Evolutionary conservation across 2,888 invertebrate genomes (phyloP).

Genomic region (Harpalus rufipes): DNA sequence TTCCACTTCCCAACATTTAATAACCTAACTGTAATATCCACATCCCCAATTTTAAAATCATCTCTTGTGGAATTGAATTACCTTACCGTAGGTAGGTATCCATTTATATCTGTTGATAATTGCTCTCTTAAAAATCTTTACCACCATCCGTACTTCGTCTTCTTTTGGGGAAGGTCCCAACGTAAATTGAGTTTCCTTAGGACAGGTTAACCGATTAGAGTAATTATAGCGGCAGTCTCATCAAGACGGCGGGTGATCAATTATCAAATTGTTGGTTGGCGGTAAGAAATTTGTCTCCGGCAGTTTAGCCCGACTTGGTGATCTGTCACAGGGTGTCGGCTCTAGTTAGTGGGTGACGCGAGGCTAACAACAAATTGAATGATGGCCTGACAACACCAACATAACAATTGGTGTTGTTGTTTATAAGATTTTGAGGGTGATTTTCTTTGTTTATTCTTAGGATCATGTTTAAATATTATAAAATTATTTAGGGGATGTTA

Average conservation of each 20-base stretch:
- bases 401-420: too few relatives aligned
- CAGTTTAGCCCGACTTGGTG: slow-evolving; percentile 46
- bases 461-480: too few relatives aligned
- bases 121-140: not conserved
- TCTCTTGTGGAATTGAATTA: not conserved
- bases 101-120: too few relatives aligned
- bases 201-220: slow-evolving; percentile 63
- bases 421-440: too few relatives aligned
- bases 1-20: not conserved
- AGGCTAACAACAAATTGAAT: not conserved
- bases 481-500: too few relatives aligned
- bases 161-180: not conserved
- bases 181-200: not conserved
- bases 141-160: not conserved
- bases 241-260: slow-evolving; percentile 58
- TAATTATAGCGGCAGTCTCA: slow-evolving; percentile 62
- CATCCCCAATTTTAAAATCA: not conserved
- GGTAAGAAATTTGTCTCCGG: slow-evolving; percentile 25
- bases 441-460: too few relatives aligned
- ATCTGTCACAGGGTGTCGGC: slow-evolving; percentile 16
- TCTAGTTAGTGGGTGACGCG: slow-evolving; percentile 6
- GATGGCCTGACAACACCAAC: not conserved
- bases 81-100: too few relatives aligned
- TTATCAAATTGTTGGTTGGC: slow-evolving; percentile 45
- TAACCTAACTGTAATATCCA: not conserved